Base-by-base conservation (phyloP, 1,140 invertebrate species). In the Aphelinus certus region DNA sequence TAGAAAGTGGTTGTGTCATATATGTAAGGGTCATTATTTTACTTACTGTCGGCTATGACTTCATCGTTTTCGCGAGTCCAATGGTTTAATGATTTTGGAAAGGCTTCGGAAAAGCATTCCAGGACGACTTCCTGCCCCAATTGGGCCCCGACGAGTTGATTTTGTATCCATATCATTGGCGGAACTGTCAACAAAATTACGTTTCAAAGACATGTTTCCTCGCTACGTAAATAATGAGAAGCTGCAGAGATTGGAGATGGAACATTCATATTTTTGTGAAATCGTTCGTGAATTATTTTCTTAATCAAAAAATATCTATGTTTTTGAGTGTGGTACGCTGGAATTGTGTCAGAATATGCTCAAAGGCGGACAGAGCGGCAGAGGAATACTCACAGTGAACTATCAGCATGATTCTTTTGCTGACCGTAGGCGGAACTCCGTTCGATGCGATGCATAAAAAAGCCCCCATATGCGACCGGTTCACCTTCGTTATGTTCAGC, bases 381-480 rank as follows among this genome's bases (percentile, higher is more conserved):
- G 26, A 43, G 47, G 61, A 48, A 51, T 86, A 92, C 94, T 92
- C 89, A 96, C 95, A 97, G 81, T 96, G 94, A 47, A 96, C 94
- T 69, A 94, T 94, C 49, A 97, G 91, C 86, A 93, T 93, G 81
- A 97, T 95, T 80, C 95, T 89, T 87, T 96, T 96, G 89, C 94
- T 95, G 70, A 96, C 94, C 1, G 94, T 93, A 1, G 95, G 95
- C 2, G 95, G 95, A 2, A 96, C 93, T 6, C 94, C 94, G 81
- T 96, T 96, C 9, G 93, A 94, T 10, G 95, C 95, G 69, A 97
- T 96, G 83, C 95, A 96, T 7, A 96, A 87, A 85, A 96, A 96
- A 4, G 95, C 93, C 4, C 95, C 95, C 92, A 97, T 97, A 81
- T 97, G 94, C 26, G 94, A 91, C 48, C 95, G 90, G 78, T 92